phyloP scores from a whole-genome alignment of 2,888 invertebrate genomes.

The Eristalinus sepulchralis region DNA sequence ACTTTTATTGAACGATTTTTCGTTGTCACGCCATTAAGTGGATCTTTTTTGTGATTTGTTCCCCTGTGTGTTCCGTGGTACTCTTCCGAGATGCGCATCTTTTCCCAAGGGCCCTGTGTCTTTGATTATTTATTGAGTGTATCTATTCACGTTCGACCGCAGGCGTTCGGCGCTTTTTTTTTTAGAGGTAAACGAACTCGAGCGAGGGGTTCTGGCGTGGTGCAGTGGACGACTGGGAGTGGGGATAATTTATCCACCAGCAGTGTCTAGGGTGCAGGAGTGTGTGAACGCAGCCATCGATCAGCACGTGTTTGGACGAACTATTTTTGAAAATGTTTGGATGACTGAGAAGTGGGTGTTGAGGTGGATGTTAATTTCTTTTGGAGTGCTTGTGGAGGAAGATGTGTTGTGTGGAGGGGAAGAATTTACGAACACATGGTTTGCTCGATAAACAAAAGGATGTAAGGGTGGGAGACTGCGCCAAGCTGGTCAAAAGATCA shows the following conservation, averaged over 20 bases:
- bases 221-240: background rate
- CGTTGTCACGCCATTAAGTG: constrained; percentile 43
- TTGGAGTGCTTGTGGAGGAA: background rate
- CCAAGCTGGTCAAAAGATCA: background rate
- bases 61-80: background rate
- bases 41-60: background rate
- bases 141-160: background rate
- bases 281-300: constrained; percentile 23
- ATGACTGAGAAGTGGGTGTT: background rate
- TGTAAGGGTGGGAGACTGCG: background rate
- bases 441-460: background rate
- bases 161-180: background rate
- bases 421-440: background rate
- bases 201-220: background rate
- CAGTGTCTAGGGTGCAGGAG: background rate
- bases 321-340: constrained; percentile 34
- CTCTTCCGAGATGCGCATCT: background rate
- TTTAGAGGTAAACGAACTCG: constrained; percentile 34
- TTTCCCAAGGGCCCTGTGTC: constrained; percentile 15
- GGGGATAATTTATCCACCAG: constrained; percentile 22
- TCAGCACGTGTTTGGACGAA: constrained; percentile 7
- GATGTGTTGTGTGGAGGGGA: background rate
- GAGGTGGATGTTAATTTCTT: constrained; percentile 1
- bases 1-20: constrained; percentile 51
- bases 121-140: constrained; percentile 23